phyloP scores from a whole-genome alignment of 2,113 vertebrate species.

The Cairina moschata region DNA sequence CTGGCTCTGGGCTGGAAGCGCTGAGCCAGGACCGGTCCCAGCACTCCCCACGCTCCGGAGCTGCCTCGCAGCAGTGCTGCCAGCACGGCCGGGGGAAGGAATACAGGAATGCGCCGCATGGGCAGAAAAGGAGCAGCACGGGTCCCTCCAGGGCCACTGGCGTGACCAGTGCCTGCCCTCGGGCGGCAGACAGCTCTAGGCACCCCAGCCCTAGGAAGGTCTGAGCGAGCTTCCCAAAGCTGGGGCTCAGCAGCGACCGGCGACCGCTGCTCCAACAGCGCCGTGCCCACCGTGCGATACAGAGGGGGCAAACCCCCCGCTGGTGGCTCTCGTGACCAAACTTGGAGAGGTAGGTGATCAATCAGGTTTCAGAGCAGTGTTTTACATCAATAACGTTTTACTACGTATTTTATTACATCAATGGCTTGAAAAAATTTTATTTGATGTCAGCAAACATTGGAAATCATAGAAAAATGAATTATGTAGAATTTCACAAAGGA shows the following conservation, averaged over 20 bases:
- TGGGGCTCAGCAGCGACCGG: background rate
- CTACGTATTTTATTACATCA: constrained; percentile 75
- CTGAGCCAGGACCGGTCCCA: background rate
- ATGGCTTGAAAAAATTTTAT: constrained; percentile 83
- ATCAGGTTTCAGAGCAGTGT: background rate
- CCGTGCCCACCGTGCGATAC: fast-evolving
- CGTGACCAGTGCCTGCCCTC: background rate
- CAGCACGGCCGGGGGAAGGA: background rate
- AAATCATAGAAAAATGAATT: constrained; percentile 85
- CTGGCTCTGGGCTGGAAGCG: background rate
- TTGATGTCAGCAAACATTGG: constrained; percentile 81
- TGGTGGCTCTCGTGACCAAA: background rate
- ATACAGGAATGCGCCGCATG: fast-evolving
- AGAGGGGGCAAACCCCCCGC: background rate
- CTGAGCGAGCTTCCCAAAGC: fast-evolving
- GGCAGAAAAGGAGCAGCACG: background rate
- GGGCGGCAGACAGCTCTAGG: background rate
- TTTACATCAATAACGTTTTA: constrained; percentile 1
- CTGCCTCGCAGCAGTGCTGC: background rate
- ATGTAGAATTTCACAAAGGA: constrained; percentile 81
- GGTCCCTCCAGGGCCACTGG: background rate
- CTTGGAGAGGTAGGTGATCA: background rate
- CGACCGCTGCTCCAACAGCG: fast-evolving
- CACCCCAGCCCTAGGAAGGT: fast-evolving
- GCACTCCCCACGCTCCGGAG: fast-evolving